A percentile compares a stretch with the other conserved stretches of the same genome.
These are phyloP conservation scores for Pogonophryne albipinna DNA, from an alignment of 2,797 vertebrate species.

Conservation along the genomic window DNA sequence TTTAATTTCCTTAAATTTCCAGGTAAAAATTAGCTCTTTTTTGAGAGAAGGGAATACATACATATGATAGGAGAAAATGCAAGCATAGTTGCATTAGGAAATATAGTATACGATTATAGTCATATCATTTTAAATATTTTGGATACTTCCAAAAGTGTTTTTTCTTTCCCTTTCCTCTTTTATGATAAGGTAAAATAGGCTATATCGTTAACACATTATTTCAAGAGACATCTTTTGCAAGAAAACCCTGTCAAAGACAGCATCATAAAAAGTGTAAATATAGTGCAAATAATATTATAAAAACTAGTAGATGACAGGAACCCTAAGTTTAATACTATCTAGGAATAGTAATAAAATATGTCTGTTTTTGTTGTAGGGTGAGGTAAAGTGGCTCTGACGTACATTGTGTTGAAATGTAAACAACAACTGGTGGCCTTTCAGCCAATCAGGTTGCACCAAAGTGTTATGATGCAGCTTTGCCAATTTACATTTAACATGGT, in stretches of 20 bases:
- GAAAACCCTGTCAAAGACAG: background rate
- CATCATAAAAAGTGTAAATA: background rate
- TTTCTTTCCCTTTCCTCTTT: background rate
- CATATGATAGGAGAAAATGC: no score
- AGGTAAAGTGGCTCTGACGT: background rate
- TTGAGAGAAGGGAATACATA: no score
- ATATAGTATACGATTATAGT: background rate
- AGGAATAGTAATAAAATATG: no score
- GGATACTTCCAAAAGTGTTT: background rate
- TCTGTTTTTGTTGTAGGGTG: no score
- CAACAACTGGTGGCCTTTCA: slow-evolving; percentile 4
- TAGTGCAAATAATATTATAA: background rate
- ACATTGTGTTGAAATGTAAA: slow-evolving; percentile 23
- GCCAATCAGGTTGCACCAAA: slow-evolving; percentile 25
- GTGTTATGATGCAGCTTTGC: background rate
- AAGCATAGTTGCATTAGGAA: background rate
- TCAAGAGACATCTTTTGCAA: background rate
- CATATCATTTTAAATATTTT: background rate
- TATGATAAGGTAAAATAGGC: background rate
- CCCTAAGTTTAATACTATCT: no score
- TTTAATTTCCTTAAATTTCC: background rate
- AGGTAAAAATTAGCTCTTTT: no score
- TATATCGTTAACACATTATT: background rate
- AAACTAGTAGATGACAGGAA: no score
- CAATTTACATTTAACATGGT: no score